Evolutionary conservation across 2,888 invertebrate species (phyloP).

Genomic region (Synanthedon formicaeformis): DNA sequence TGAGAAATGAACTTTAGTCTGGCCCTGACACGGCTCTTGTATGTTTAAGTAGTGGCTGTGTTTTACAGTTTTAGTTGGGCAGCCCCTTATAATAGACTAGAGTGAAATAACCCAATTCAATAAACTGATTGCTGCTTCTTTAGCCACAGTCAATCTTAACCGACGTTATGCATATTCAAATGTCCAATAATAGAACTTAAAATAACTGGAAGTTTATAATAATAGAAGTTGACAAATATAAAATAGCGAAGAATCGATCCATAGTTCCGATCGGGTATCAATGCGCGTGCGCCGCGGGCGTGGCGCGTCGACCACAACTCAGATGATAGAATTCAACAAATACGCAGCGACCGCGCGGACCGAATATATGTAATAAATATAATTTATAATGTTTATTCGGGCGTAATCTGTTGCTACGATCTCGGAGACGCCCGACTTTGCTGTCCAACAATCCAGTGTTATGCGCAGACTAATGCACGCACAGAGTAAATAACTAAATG

Average conservation of each 20-base stretch:
- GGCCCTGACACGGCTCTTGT: no score
- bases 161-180: no score
- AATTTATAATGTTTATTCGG: conserved; percentile 64
- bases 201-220: no score
- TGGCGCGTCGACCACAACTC: conserved; percentile 16
- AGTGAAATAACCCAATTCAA: no score
- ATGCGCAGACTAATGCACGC: conserved; percentile 21
- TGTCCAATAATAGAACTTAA: no score
- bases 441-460: conserved; percentile 18
- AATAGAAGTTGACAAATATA: no score
- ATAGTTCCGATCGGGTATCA: neutral
- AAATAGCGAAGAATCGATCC: neutral
- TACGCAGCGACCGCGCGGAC: conserved; percentile 24
- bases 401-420: conserved; percentile 50
- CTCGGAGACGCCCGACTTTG: conserved; percentile 49
- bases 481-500: conserved; percentile 3
- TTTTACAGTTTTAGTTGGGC: no score
- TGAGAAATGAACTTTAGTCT: no score
- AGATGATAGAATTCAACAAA: conserved; percentile 60
- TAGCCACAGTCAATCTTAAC: no score
- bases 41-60: no score
- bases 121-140: no score
- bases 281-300: conserved; percentile 25
- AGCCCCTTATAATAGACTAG: no score
- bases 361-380: conserved; percentile 66